Base-by-base conservation (phyloP, 2,113 vertebrate genomes). In the Prunella himalayana region DNA sequence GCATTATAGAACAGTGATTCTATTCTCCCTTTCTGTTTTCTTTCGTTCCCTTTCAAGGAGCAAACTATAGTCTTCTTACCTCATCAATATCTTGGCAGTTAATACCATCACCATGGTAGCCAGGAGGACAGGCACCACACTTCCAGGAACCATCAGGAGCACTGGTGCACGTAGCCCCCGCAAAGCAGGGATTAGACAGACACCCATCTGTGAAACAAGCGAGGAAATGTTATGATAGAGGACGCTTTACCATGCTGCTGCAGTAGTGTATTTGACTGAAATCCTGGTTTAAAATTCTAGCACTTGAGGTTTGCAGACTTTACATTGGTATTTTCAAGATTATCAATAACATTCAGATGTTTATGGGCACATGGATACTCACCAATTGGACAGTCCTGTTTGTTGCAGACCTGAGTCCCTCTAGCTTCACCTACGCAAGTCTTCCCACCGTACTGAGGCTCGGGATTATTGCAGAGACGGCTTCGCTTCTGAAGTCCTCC, bases 111-210 rank as follows among this genome's bases (percentile, higher is more conserved):
- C 99, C 99, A 22, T 94, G 98, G 95, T 99, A 99, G 57, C 99
- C 99, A 57, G 97, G 53, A 41, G 99, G 99, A 94, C 99, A 99
- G 33, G 97, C 97, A 41, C 99, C 99, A 85, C 99, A 99, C 59
- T 96, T 98, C 98, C 99, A 99, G 79, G 99, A 99, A 61, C 99
- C 99, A 51, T 99, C 99, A 18, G 98, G 98, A 87, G 98, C 99
- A 76, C 99, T 99, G 39, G 97, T 99, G 96, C 99, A 99, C 4
- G 97, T 98, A 69, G 98, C 54, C 13, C 99, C 99, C 2, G 98
- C 97, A 95, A 99, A 99, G 97, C 99, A 99, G 39, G 99, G 99
- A 85, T 98, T 99, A 82, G 99, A 99, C 63, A 99, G 98, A 88
- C 99, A 99, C 44, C 99, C 99, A 92, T 99, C 99, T 99, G 97